Evolutionary conservation across 2,888 invertebrate species (phyloP).

Genomic region (Pterobdella sp.): DNA sequence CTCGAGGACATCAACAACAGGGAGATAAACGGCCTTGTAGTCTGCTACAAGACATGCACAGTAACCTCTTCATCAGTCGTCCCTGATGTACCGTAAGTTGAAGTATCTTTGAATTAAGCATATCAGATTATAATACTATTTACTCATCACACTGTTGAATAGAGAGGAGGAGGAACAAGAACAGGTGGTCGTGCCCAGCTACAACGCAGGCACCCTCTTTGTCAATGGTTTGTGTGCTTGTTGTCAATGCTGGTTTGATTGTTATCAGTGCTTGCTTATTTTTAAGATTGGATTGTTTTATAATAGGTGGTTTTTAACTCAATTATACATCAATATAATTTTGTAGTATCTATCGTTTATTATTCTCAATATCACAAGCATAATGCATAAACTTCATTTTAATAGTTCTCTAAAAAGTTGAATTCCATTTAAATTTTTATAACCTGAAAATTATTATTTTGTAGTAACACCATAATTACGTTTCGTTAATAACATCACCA

Average conservation of each 20-base stretch:
- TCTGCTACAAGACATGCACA: conserved; percentile 6
- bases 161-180: neutral
- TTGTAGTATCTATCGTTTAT: neutral
- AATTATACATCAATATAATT: neutral
- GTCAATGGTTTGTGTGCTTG: neutral
- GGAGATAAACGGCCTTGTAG: neutral
- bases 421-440: conserved; percentile 1
- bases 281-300: too few relatives aligned
- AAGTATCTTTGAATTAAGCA: too few relatives aligned
- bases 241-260: neutral
- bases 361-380: neutral
- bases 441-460: too few relatives aligned
- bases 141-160: too few relatives aligned
- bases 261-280: neutral
- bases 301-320: neutral
- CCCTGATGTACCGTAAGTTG: too few relatives aligned
- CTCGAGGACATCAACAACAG: too few relatives aligned
- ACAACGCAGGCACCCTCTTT: conserved; percentile 2
- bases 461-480: too few relatives aligned
- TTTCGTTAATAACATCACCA: neutral
- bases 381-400: neutral
- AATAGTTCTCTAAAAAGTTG: neutral
- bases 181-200: neutral
- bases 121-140: too few relatives aligned
- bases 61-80: neutral